A percentile compares a stretch with the other conserved stretches of the same genome.
Conservation (phyloP, 2,797 vertebrate species). For the Sebastiscus tertius region DNA sequence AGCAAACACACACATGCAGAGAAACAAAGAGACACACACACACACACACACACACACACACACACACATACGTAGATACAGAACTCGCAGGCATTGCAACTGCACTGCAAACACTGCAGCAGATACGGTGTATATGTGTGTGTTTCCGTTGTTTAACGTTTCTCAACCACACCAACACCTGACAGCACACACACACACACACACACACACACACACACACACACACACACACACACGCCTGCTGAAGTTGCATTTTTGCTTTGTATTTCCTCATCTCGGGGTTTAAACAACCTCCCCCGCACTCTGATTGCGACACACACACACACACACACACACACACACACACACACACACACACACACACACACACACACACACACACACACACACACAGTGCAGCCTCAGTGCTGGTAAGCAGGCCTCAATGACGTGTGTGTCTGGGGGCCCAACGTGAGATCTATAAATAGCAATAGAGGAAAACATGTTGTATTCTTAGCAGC, state of each 20-base stretch:
- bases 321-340: constrained; percentile 4
- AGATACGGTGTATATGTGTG: constrained; percentile 12
- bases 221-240: constrained; percentile 12
- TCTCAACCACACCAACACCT: constrained; percentile 74
- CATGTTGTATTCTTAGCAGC: constrained; percentile 85
- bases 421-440: constrained; percentile 76
- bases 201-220: constrained; percentile 2
- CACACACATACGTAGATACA: background rate
- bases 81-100: constrained; percentile 35
- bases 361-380: constrained; percentile 26
- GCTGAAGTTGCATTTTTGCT: constrained; percentile 69
- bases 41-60: constrained; percentile 19
- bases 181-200: constrained; percentile 29
- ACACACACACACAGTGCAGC: constrained; percentile 34
- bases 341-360: constrained; percentile 2
- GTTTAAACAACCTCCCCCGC: constrained; percentile 46
- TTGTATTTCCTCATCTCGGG: constrained; percentile 58
- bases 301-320: constrained; percentile 58
- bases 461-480: constrained; percentile 82
- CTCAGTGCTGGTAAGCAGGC: constrained; percentile 54
- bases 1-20: background rate
- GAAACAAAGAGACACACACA: constrained; percentile 16
- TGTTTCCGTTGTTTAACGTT: constrained; percentile 71
- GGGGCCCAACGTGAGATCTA: constrained; percentile 71
- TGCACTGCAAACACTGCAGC: constrained; percentile 57